Base-by-base conservation (phyloP, 2,797 vertebrate species). In the Sternotherus odoratus region DNA sequence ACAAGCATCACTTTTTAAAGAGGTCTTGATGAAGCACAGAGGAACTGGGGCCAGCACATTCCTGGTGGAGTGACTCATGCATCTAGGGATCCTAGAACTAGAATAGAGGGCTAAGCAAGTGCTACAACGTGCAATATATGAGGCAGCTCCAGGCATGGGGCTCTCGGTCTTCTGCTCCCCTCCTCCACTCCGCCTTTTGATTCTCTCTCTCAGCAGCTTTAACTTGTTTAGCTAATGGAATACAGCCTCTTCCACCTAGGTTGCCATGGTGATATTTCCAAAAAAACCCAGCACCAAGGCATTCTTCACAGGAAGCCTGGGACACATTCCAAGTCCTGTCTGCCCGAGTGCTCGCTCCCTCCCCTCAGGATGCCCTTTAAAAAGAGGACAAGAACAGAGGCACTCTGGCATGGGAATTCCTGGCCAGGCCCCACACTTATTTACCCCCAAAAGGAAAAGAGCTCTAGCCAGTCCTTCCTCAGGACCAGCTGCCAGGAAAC, bases 211-310 rank as follows among this genome's bases (percentile, higher is more conserved):
- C 8, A 1, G 51, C 69, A 94, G 88, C 91, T 96, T 95, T 94
- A 95, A 94, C 54, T 95, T 2, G 1, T 93, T 87, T 92, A 77
- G 49, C 66, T 92, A 94, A 96, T 93, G 79, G 51, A 91, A 96
- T 51, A 83, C 94, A 92, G 91, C 21, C 77, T 87, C 91, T 92
- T 63, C 50, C 79, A 36, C 51, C 2, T 39, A 83, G 85, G 88
- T 86, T 93, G 93, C 85, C 54, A 85, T 26, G 12, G 83, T 81
- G 83, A 23, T 89, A n/a, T 79, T 95, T 95, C 83, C 88, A 95
- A 95, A 94, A 92, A 79, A 84, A 57, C 12, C 6, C 63, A 56
- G 53, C 53, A 77, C 8, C n/a, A 74, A 30, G n/a, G 28, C 66
- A 88, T 3, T 48, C 50, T 85, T 91, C 79, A 86, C 51, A 80